Evolutionary conservation across 2,888 invertebrate species (phyloP), one percentile per base, ranked within the genome.

Genomic region (Tetrapedia diversipes): DNA sequence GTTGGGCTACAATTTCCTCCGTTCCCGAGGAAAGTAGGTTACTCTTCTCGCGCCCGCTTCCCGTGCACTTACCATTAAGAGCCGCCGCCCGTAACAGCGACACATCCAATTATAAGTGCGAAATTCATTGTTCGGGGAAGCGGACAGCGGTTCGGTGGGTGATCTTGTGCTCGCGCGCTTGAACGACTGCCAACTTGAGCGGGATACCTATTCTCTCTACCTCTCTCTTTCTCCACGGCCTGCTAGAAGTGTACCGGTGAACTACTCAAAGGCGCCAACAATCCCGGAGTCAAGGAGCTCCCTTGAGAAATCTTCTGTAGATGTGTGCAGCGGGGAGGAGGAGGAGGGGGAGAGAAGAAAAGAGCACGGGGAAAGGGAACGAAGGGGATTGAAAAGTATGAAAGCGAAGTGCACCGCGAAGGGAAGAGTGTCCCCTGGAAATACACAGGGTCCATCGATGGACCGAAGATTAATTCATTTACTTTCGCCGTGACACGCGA

Each of bases 81-180:
- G 85, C 83, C 83, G 79, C 75, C 84, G 87, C 83, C 86, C 86
- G 82, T 85, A 87, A 88, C 89, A 86, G 86, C 87, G 86, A 77
- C 88, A 88, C 87, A 84, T 89, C 86, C 90, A 90, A 90, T 90
- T 90, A 90, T 88, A 88, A 90, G 88, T 88, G 87, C 83, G 86
- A 90, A 89, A 90, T 90, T 88, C 89, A 89, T 89, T 88, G 90
- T 88, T 86, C 83, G 77, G 68, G 64, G 61, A 63, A 79, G 60
- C 74, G 75, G 69, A 59, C 63, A 56, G 61, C 60, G 71, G 45
- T 60, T 67, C 60, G 51, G 69, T 73, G 60, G 70, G 59, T 57
- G 80, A 73, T 74, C 69, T 67, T 24, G 41, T 63, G 61, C 76
- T 70, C 65, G 72, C 49, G 69, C 77, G 81, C 66, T 88, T 88